Conservation (phyloP, 2,113 vertebrate genomes). For the cattle (Bos taurus) region ARS-UCD2.0 NC_037342.1:11837501-11838000, state of each 20-base stretch:
- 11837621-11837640: neutral
- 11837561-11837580: neutral
- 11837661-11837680: neutral
- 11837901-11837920: neutral
- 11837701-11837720: neutral
- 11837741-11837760: neutral
- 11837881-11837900: neutral
- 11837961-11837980: neutral
- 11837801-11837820: neutral
- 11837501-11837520: neutral
- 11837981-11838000: neutral
- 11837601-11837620: neutral
- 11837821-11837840: neutral
- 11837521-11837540: neutral
- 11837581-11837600: neutral
- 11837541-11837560: neutral
- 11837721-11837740: neutral
- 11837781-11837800: neutral
- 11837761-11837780: neutral
- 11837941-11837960: neutral
- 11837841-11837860: neutral
- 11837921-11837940: neutral
- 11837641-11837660: neutral
- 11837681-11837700: neutral
- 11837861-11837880: neutral